Conservation (phyloP, 2,888 invertebrate genomes). For the Melieria crassipennis region DNA sequence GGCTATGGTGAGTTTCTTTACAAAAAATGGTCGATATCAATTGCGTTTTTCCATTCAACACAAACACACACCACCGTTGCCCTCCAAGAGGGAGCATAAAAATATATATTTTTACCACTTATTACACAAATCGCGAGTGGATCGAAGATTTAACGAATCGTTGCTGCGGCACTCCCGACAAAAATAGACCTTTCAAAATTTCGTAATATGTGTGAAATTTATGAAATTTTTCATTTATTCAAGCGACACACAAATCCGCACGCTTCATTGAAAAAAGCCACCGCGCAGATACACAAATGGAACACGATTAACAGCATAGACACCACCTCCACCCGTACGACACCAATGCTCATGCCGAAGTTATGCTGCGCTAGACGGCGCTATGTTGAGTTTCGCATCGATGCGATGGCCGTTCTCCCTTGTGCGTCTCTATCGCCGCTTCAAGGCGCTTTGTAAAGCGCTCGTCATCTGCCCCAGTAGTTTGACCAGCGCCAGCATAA, state of each 20-base stretch:
- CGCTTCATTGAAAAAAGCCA: conserved; percentile 29
- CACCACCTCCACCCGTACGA: conserved; percentile 17
- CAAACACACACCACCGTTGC: no score
- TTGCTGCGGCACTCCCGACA: no score
- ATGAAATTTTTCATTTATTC: no score
- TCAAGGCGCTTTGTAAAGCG: not conserved
- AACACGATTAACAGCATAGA: conserved; percentile 41
- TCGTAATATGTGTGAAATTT: no score
- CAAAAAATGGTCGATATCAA: conserved; percentile 18
- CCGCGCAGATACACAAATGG: conserved; percentile 47
- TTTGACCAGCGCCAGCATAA: not conserved
- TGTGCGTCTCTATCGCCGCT: not conserved
- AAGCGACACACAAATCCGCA: not conserved
- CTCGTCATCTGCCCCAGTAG: not conserved
- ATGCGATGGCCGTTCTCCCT: not conserved
- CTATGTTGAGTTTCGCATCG: conserved; percentile 1
- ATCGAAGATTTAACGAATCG: no score
- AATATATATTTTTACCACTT: no score
- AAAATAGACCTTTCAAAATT: no score
- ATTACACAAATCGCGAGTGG: no score
- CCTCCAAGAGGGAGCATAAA: no score
- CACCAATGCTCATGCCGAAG: conserved; percentile 18
- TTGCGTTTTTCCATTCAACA: conserved; percentile 1
- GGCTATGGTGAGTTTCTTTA: conserved; percentile 28
- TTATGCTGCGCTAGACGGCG: conserved; percentile 15